Evolutionary conservation across 2,888 invertebrate species (phyloP), one percentile per base, ranked within the genome.

Genomic region (Chalcis sispes): DNA sequence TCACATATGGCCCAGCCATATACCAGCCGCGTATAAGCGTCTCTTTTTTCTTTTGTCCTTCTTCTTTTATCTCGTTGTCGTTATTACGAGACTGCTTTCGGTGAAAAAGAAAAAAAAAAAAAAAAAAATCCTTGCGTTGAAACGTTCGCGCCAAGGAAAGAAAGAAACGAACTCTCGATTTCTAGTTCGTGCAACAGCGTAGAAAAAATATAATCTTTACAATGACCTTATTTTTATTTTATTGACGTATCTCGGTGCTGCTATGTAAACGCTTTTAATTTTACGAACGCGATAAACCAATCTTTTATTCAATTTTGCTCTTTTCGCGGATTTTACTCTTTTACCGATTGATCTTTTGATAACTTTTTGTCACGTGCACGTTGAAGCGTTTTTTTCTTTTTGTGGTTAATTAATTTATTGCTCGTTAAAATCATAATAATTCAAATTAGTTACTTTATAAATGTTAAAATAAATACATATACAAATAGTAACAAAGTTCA

Each of bases 271-370:
- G n/a, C n/a, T n/a, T n/a, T n/a, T n/a, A n/a, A n/a, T n/a, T n/a
- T n/a, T 72, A 77, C 77, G 78, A 73, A 20, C 81, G 36, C 61
- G 72, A n/a, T 76, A 59, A 79, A 78, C 79, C 80, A 81, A 84
- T 84, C 82, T 83, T 84, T 83, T 83, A 84, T 84, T 83, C 84
- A 84, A 84, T 85, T 82, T 82, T 76, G 77, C 76, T 80, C 80
- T 76, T 79, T 75, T 78, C 64, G 71, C 29, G 42, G 23, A 8
- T 25, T 23, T 52, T 25, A 27, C 7, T 15, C 20, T 18, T 1
- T 32, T 32, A n/a, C 29, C 32, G 10, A 40, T 42, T 36, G 15
- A n/a, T 27, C 32, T 58, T 8, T 29, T 56, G 1, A 1, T 42
- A 23, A 5, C 36, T 15, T 59, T 7, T 58, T 65, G 40, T 36